Percentiles rank a stretch among this genome's conserved stretches.
Conservation (phyloP, 2,888 invertebrate species). For the Cantharis rustica region DNA sequence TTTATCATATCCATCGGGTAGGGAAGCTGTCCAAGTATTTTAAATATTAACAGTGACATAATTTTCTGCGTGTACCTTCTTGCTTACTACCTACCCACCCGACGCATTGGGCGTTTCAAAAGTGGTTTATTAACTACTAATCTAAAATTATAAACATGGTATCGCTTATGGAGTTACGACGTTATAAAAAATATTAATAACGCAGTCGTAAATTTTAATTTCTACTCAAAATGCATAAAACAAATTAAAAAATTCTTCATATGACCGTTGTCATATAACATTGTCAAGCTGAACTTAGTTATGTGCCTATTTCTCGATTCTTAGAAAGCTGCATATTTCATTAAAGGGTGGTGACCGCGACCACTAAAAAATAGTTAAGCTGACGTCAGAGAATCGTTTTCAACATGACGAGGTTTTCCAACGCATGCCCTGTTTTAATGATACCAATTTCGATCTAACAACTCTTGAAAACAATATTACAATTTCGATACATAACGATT, state of each 20-base stretch:
- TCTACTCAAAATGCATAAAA: neutral
- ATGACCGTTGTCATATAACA: neutral
- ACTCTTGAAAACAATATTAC: neutral
- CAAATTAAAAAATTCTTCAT: neutral
- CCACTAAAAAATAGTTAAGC: conserved; percentile 3
- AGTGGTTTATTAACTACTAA: neutral
- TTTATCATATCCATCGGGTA: neutral
- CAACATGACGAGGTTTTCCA: neutral
- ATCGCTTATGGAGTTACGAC: neutral
- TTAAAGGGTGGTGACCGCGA: conserved; percentile 22
- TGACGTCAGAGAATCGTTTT: neutral
- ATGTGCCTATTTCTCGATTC: conserved; percentile 20
- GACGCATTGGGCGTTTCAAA: neutral
- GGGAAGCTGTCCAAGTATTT: neutral
- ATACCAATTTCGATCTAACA: neutral
- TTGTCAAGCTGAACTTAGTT: conserved; percentile 8
- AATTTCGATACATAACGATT: neutral
- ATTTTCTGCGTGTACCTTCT: neutral
- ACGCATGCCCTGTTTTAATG: neutral
- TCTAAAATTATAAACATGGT: neutral
- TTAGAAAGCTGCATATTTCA: conserved; percentile 14
- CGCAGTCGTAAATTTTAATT: neutral
- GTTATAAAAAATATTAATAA: neutral
- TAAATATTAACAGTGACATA: neutral
- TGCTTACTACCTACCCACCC: neutral